Conservation (phyloP, 2,113 vertebrate genomes). For the Hylia prasina region DNA sequence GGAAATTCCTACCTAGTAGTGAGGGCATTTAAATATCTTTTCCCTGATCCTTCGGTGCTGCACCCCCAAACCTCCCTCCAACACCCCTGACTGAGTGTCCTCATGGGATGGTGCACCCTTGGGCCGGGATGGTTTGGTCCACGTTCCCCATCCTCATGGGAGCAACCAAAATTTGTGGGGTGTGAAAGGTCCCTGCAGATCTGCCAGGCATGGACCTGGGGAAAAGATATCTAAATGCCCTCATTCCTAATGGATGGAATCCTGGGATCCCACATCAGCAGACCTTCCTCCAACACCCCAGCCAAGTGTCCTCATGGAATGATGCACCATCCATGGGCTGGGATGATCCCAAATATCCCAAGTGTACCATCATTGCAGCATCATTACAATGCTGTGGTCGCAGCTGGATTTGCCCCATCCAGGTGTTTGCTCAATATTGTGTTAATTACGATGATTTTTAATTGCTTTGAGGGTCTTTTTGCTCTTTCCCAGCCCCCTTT, state of each 20-base stretch:
- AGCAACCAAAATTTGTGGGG: rapidly evolving
- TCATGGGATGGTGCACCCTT: not conserved
- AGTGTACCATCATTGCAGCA: too few relatives aligned
- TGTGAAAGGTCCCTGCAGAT: not conserved
- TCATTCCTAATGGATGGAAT: not conserved
- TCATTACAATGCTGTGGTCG: rapidly evolving
- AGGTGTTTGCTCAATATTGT: not conserved
- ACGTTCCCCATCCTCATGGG: rapidly evolving
- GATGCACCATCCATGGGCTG: not conserved
- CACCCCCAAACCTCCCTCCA: not conserved
- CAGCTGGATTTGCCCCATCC: not conserved
- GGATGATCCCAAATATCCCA: not conserved
- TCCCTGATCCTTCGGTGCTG: not conserved
- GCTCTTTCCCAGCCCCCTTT: not conserved
- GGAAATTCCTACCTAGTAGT: not conserved
- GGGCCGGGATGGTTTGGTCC: not conserved
- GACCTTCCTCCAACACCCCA: not conserved
- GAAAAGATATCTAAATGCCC: not conserved
- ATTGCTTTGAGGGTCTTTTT: not conserved
- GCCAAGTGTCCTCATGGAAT: not conserved
- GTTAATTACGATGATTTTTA: not conserved
- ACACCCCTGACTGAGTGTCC: not conserved
- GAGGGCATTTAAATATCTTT: not conserved
- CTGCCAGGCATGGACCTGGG: not conserved
- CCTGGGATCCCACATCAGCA: not conserved